Percentiles rank a stretch among this genome's conserved stretches.
Conservation (phyloP, 2,797 vertebrate genomes). For the Tinamus major region DNA sequence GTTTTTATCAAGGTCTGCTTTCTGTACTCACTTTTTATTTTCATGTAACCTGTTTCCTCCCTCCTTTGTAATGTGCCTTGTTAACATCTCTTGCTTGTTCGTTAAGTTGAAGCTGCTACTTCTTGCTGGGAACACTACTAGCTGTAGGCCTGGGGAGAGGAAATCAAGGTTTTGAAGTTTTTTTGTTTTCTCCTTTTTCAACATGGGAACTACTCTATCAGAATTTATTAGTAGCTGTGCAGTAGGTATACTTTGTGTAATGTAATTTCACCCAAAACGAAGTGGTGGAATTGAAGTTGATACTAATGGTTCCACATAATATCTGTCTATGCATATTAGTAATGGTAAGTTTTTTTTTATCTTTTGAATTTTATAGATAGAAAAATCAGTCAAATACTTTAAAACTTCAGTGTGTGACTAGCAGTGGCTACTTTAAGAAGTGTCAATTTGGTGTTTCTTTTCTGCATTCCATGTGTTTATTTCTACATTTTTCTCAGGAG, state of each 20-base stretch:
- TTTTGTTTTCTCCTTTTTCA: background rate
- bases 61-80: background rate
- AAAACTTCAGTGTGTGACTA: background rate
- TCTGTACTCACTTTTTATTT: background rate
- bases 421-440: background rate
- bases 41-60: background rate
- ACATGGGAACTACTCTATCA: background rate
- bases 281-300: background rate
- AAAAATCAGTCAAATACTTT: background rate
- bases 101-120: background rate
- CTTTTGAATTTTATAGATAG: background rate
- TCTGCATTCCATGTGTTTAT: slow-evolving; percentile 32
- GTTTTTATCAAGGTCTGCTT: background rate
- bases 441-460: slow-evolving; percentile 21
- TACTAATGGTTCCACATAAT: background rate
- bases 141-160: background rate
- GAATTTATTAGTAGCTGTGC: background rate
- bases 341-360: background rate
- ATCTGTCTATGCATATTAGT: background rate
- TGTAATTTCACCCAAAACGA: background rate
- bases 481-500: background rate
- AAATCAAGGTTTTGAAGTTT: background rate
- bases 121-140: background rate
- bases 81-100: background rate
- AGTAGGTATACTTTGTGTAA: background rate